These are phyloP conservation scores for Meloidogyne hapla DNA, from an alignment of 1,140 invertebrate species.

Conservation along the genomic window DNA sequence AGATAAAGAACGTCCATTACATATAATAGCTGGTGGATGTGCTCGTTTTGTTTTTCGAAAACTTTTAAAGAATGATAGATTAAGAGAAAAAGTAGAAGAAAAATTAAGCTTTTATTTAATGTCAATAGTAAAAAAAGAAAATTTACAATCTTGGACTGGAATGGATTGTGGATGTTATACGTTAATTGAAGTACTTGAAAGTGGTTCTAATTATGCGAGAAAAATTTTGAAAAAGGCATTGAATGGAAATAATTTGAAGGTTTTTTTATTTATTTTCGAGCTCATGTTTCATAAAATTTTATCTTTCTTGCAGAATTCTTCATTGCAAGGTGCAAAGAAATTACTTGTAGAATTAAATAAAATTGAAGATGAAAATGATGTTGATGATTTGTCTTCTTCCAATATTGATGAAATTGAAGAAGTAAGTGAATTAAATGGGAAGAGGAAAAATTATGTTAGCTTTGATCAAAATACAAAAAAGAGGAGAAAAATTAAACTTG, in stretches of 20 bases:
- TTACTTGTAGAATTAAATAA: conserved; percentile 5
- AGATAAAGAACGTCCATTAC: conserved; percentile 26
- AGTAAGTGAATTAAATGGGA: neutral
- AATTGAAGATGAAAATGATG: neutral
- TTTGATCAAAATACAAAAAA: neutral
- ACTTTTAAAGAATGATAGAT: conserved; percentile 37
- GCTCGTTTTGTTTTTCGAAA: conserved; percentile 48
- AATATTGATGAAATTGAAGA: neutral
- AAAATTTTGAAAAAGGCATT: neutral
- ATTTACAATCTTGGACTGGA: conserved; percentile 36
- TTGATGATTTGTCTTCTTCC: neutral
- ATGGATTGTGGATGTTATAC: conserved; percentile 48
- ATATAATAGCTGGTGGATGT: conserved; percentile 44
- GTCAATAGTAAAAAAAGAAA: conserved; percentile 41
- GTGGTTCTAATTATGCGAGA: conserved; percentile 30
- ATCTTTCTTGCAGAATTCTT: conserved; percentile 25
- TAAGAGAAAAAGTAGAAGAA: conserved; percentile 20
- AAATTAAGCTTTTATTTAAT: conserved; percentile 44
- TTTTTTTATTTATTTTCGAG: neutral
- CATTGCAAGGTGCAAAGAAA: conserved; percentile 25
- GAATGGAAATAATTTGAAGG: neutral
- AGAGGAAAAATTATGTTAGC: neutral
- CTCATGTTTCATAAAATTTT: no score
- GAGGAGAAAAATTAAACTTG: neutral
- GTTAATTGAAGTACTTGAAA: conserved; percentile 38